Conservation (phyloP, 2,797 vertebrate species). For the Hypotaenidia okinawae region DNA sequence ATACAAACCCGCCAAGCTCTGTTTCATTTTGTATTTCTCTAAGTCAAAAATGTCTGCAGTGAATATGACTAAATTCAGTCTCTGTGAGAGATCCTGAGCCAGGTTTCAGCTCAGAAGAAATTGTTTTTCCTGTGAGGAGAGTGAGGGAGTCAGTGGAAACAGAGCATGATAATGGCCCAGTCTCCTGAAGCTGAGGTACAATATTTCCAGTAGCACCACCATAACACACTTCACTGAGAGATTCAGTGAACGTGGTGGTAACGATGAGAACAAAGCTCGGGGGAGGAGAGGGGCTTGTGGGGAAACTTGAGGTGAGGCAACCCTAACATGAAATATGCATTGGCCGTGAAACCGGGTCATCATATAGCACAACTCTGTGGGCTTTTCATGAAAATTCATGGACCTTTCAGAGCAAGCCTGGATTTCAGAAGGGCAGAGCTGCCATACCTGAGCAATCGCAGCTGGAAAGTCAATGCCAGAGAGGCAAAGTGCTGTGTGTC, state of each 20-base stretch:
- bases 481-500: not conserved
- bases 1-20: not conserved
- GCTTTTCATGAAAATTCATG: conserved; percentile 25
- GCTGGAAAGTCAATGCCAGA: not conserved
- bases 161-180: not conserved
- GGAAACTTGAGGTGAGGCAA: not conserved
- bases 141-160: not conserved
- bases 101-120: not conserved
- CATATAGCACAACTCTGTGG: not conserved
- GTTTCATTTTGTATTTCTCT: conserved; percentile 3
- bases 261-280: conserved; percentile 38
- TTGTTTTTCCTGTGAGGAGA: not conserved
- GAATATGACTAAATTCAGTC: not conserved
- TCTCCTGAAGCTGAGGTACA: not conserved
- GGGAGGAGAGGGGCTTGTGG: not conserved
- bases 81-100: not conserved
- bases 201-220: not conserved
- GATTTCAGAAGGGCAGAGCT: not conserved
- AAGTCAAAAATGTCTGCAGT: not conserved
- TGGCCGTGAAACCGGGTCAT: not conserved
- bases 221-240: not conserved
- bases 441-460: not conserved
- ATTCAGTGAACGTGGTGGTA: not conserved
- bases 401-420: not conserved
- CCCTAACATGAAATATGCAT: conserved; percentile 20